phyloP scores from a whole-genome alignment of 35 echinoderm and acorn worm genomes.

The Ophioderma brevispina region DNA sequence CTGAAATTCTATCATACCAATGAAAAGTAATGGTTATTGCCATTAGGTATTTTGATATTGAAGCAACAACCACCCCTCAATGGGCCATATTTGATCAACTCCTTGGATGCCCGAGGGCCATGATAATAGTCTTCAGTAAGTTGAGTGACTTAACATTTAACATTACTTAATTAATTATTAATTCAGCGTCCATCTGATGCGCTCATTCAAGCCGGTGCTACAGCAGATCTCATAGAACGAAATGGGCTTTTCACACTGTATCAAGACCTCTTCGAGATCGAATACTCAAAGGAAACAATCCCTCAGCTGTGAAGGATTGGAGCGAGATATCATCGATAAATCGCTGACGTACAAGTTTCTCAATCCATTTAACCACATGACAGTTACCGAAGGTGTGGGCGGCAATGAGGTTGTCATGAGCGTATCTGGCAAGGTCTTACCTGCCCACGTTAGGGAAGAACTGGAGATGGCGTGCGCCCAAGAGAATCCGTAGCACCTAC shows the following conservation, averaged over 20 bases:
- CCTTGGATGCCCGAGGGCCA: too few relatives aligned
- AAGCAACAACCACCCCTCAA: too few relatives aligned
- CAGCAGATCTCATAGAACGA: constrained; percentile 59
- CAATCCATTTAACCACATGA: not conserved
- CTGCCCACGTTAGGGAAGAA: not conserved
- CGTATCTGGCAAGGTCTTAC: not conserved
- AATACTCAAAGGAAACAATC: constrained; percentile 54
- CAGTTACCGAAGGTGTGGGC: not conserved
- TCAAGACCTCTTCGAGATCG: constrained; percentile 41
- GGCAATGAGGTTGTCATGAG: not conserved
- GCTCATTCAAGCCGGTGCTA: constrained; percentile 49
- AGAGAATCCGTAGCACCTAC: not conserved
- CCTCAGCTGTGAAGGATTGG: not conserved
- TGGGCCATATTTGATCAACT: too few relatives aligned
- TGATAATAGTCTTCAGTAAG: too few relatives aligned
- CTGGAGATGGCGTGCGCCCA: not conserved
- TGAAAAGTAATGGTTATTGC: too few relatives aligned
- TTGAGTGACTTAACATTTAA: too few relatives aligned
- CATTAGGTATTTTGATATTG: too few relatives aligned
- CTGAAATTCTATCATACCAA: too few relatives aligned
- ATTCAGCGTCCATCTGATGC: constrained; percentile 49
- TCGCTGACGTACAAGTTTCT: constrained; percentile 51
- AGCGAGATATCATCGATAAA: constrained; percentile 52
- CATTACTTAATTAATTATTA: too few relatives aligned
- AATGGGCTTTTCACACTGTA: constrained; percentile 92